Evolutionary conservation across 2,113 vertebrate species (phyloP).

Genomic region (Grammomys surdaster): DNA sequence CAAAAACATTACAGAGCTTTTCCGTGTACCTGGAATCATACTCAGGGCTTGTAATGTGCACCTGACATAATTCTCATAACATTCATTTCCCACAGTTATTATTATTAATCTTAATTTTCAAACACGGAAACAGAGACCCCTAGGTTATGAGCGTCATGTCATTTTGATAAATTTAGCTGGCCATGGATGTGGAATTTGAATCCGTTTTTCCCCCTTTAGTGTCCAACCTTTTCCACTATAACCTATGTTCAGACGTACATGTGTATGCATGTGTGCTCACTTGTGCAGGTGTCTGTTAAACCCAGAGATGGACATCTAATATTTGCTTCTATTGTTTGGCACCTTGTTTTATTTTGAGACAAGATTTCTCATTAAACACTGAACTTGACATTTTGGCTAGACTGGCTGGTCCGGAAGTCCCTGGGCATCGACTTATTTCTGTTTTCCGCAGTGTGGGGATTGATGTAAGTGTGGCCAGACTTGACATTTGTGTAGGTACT

Average conservation of each 20-base stretch:
- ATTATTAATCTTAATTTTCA: slow-evolving; percentile 11
- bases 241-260: neutral
- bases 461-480: neutral
- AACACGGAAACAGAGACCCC: neutral
- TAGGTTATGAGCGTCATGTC: neutral
- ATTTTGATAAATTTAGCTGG: neutral
- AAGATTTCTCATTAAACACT: neutral
- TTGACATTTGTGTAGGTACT: neutral
- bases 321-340: neutral
- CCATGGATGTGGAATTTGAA: neutral
- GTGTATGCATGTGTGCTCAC: too few relatives aligned
- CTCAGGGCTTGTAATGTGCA: neutral
- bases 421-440: neutral
- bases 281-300: neutral
- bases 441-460: neutral
- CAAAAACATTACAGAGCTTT: neutral
- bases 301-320: neutral
- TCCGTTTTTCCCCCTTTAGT: neutral
- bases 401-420: neutral
- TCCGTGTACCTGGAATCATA: accelerated
- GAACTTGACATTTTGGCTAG: neutral
- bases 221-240: neutral
- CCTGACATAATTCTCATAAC: neutral
- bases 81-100: neutral
- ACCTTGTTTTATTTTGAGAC: neutral